Base-by-base conservation (phyloP, 2,113 vertebrate species). In the Coturnix japonica region DNA sequence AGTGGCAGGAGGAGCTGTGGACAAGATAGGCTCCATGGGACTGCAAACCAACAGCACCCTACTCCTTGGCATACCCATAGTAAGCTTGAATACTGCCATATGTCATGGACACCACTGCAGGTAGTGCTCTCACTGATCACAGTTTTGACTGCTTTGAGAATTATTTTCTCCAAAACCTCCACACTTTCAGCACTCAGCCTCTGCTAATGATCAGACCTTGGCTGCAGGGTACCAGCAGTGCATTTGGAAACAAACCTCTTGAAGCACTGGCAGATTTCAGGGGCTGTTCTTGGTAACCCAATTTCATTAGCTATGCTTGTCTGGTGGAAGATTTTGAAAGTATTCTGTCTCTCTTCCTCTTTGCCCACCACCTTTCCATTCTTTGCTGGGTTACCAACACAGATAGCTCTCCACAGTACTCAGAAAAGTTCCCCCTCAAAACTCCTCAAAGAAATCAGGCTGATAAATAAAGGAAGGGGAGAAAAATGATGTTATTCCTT, bases 51-150 rank as follows among this genome's bases (percentile, higher is more conserved):
- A 13, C 31, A 33, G 25, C 43, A 57, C 5, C 54, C 16, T 79
- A 56, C 9, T 39, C 13, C 63, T 77, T 70, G 44, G 28, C 16
- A 80, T 37, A 39, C 26, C 39, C 14, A 4, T 9, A 69, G n/a
- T 0, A 0, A 47, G 11, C 63, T 79, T 57, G 26, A 65, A 51
- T 17, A 30, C 3, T 2, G 3, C 12, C 13, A 9, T 0, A 0
- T 9, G 7, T 43, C 14, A 6, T 1, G 18, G 28, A 26, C n/a
- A 91, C 25, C 41, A 56, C 21, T 8, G 43, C 12, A 30, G 54
- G 64, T 63, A 41, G 21, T 0, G 0, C 15, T 41, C 22, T 66
- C 7, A 47, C 43, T 75, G 43, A 69, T 16, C 12, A 23, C 25
- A 7, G 2, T 19, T 51, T 75, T 26, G 35, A 15, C 37, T 64